These are phyloP conservation scores for Meloidogyne exigua DNA, from an alignment of 1,140 invertebrate species.

Conservation along the genomic window DNA sequence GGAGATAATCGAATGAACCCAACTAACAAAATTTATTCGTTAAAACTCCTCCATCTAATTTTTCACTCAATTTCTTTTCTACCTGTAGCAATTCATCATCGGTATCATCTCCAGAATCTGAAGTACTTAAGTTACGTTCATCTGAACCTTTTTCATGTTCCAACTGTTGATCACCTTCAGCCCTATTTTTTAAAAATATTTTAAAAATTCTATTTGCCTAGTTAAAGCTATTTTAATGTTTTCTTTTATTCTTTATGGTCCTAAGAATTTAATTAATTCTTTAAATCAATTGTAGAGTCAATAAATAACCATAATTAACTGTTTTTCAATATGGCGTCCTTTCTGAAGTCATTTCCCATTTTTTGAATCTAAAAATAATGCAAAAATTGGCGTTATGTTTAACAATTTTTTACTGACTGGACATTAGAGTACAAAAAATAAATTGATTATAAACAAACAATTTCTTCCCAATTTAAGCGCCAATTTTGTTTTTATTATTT, in stretches of 20 bases:
- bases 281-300: too few relatives aligned
- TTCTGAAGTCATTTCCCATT: not conserved
- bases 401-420: too few relatives aligned
- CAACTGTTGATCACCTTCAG: slow-evolving; percentile 23
- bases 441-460: not conserved
- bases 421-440: too few relatives aligned
- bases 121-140: not conserved
- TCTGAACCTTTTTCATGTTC: not conserved
- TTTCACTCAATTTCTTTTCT: not conserved
- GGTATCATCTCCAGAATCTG: slow-evolving; percentile 39
- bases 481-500: not conserved
- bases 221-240: not conserved
- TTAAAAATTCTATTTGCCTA: too few relatives aligned
- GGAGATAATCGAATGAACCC: too few relatives aligned
- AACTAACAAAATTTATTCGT: not conserved
- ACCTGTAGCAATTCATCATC: slow-evolving; percentile 38
- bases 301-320: not conserved
- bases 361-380: not conserved
- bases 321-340: not conserved
- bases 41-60: too few relatives aligned
- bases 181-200: too few relatives aligned
- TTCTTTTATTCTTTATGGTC: not conserved
- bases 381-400: too few relatives aligned
- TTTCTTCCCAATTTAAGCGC: not conserved
- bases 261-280: not conserved